Evolutionary conservation across 2,797 vertebrate species (phyloP).

Genomic region (Pseudomugil gertrudae): DNA sequence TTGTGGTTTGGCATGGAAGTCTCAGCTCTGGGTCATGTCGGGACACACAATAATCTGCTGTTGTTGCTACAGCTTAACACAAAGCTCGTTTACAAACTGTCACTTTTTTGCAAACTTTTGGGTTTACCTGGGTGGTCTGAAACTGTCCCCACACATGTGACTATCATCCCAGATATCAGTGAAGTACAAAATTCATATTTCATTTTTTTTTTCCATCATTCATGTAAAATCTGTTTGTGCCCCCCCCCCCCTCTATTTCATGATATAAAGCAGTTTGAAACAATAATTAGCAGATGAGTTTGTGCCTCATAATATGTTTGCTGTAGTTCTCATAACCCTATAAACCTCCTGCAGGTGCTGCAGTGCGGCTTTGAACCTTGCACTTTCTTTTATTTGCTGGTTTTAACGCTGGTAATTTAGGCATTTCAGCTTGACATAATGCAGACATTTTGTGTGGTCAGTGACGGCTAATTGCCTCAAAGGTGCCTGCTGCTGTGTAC

Average conservation of each 20-base stretch:
- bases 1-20: constrained; percentile 64
- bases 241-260: constrained; percentile 26
- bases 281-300: constrained; percentile 31
- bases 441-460: constrained; percentile 58
- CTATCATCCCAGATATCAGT: constrained; percentile 27
- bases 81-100: constrained; percentile 54
- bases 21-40: constrained; percentile 55
- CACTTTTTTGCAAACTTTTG: constrained; percentile 25
- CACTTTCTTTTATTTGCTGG: constrained; percentile 53
- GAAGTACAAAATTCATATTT: constrained; percentile 19
- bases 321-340: constrained; percentile 46
- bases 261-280: constrained; percentile 19
- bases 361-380: constrained; percentile 58
- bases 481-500: constrained; percentile 53
- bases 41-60: constrained; percentile 68
- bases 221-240: constrained; percentile 8
- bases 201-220: constrained; percentile 23
- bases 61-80: constrained; percentile 35
- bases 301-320: constrained; percentile 45
- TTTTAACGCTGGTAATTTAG: constrained; percentile 73
- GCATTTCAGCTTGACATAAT: constrained; percentile 68
- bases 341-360: constrained; percentile 50
- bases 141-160: constrained; percentile 21
- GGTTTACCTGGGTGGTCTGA: constrained; percentile 53
- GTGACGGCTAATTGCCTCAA: constrained; percentile 61